Base-by-base conservation (phyloP, 2,888 invertebrate species). In the Rotaria macrura region DNA sequence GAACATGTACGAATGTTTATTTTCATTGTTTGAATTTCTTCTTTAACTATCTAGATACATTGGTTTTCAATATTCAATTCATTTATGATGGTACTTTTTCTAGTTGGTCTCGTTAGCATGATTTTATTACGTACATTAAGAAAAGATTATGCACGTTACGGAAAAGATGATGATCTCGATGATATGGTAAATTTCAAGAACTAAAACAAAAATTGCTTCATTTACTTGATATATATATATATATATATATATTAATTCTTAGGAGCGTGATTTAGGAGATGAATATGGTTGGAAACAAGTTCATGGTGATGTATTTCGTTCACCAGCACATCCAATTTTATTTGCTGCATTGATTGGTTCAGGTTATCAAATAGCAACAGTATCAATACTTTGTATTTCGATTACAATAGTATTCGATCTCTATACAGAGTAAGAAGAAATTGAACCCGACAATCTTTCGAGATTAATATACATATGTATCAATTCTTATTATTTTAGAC, bases 31-130 rank as follows among this genome's bases (percentile, higher is more conserved):
- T 49, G 6, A 43, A 43, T 43, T 23, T 1, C 52, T 47, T 84
- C 52, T 54, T 17, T 83, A 40, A 40, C 79, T 7, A 9, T 79
- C 88, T 89, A 96, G 93, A 98, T 98, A 89, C 98, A 99, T 91
- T 99, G 98, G 98, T 99, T 99, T 91, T 98, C 97, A 90, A 99
- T 99, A 88, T 99, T 99, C 91, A 99, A 99, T 91, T 97, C 97
- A 90, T 98, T 99, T 90, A 99, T 99, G 98, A 99, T 99, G 98
- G 98, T 99, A 0, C 97, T 99, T 88, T 99, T 99, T 91, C 93
- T 99, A 88, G 97, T 99, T 85, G 98, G 98, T 17, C 93, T 99
- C 86, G 98, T 98, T 14, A 96, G 96, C 55, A 99, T 99, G 98
- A 99, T 99, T 89, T 93, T 99, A 57, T 97, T 99, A 96, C 93